A percentile compares a stretch with the other conserved stretches of the same genome.
phyloP scores from a whole-genome alignment of 2,797 vertebrate genomes.

The Clangula hyemalis region DNA sequence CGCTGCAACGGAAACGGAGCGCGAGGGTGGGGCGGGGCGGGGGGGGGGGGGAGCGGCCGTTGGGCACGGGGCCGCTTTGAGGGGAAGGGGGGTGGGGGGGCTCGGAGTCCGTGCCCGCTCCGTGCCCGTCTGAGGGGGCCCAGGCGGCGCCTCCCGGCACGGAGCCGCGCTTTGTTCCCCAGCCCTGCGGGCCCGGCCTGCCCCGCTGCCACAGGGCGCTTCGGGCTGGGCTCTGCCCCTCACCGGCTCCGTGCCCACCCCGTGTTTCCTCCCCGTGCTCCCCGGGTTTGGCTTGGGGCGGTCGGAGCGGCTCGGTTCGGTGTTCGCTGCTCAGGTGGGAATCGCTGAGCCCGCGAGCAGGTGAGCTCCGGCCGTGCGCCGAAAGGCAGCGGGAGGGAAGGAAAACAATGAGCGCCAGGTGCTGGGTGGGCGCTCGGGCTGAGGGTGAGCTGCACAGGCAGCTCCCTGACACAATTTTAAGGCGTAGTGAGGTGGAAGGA shows the following conservation, averaged over 20 bases:
- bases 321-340: neutral
- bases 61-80: neutral
- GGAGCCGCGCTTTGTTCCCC: neutral
- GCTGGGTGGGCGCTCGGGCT: neutral
- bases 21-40: neutral
- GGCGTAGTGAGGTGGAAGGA: neutral
- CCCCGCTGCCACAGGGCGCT: no score
- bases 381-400: neutral
- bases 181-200: no score
- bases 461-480: neutral
- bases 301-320: neutral
- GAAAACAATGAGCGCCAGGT: neutral
- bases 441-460: neutral
- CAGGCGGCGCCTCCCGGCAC: no score
- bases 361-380: neutral
- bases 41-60: neutral
- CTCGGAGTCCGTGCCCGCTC: no score
- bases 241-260: no score
- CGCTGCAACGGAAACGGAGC: neutral
- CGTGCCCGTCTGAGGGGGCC: no score
- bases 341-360: neutral
- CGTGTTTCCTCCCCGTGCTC: no score
- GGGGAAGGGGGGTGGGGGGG: no score
- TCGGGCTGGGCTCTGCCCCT: no score
- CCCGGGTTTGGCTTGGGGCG: no score